Evolutionary conservation across 2,888 invertebrate genomes (phyloP).

Genomic region (Pristionchus exspectatus): DNA sequence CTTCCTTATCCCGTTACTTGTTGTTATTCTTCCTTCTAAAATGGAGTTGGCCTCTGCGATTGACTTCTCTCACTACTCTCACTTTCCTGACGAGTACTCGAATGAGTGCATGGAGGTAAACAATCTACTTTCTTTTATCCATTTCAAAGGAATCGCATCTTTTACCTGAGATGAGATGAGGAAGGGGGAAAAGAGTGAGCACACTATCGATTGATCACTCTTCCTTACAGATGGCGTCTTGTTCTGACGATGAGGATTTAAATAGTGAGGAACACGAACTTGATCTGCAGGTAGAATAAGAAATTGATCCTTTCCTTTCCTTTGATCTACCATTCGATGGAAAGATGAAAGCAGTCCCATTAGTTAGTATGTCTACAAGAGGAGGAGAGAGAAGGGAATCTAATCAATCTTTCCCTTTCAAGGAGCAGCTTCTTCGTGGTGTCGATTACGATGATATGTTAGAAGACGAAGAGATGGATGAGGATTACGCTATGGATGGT

Average conservation of each 20-base stretch:
- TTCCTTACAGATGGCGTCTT: constrained; percentile 22
- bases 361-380: background rate
- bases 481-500: constrained; percentile 54
- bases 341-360: background rate
- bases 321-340: constrained; percentile 38
- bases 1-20: constrained; percentile 45
- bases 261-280: constrained; percentile 42
- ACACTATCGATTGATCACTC: background rate
- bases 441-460: constrained; percentile 40
- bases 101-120: constrained; percentile 51
- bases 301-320: no score
- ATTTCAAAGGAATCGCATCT: constrained; percentile 9
- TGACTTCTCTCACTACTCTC: constrained; percentile 54
- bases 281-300: constrained; percentile 37
- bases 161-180: background rate
- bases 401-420: background rate
- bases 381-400: constrained; percentile 18
- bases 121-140: background rate
- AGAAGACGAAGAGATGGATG: constrained; percentile 51
- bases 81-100: constrained; percentile 53
- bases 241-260: constrained; percentile 37
- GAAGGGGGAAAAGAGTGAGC: background rate
- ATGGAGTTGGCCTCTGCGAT: constrained; percentile 53
- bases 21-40: constrained; percentile 52
- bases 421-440: constrained; percentile 54